Evolutionary conservation across 2,797 vertebrate genomes (phyloP), one percentile per base, ranked within the genome.

Genomic region (Paratrypauchen microcephalus): DNA sequence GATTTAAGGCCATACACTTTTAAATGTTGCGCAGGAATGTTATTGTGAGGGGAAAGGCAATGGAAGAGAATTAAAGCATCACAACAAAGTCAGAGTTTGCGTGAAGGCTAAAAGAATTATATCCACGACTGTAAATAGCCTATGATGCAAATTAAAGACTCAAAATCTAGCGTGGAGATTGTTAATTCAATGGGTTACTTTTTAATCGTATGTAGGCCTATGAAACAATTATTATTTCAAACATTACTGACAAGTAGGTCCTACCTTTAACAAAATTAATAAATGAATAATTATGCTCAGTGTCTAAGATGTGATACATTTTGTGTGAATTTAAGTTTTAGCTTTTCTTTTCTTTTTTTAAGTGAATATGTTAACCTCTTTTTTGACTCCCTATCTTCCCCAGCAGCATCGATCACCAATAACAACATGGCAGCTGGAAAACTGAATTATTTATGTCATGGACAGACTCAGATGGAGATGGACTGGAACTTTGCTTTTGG

Each of bases 1-100:
- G 45, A 47, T 66, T 72, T 62, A 68, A 74, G 26, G 64, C 48
- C 39, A 69, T 18, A 56, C 19, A 66, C 23, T 68, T 57, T 54
- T 4, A 60, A 23, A 62, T 50, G 60, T 15, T 8, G 26, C 66
- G 13, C 0, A 52, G 66, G 47, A 61, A 63, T 69, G 65, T 69
- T 68, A 56, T 1, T 71, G 64, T 52, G 36, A 52, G 19, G 19
- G 47, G 41, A 65, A 72, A 21, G 23, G 19, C 19, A 28, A 16
- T 58, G n/a, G 74, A 69, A 30, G 19, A 11, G 58, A 19, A 23
- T 11, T 12, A 60, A 60, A 60, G 57, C 56, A 64, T 62, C 28
- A 48, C 21, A 19, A 28, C 2, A 23, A 48, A 64, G 41, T 48
- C 41, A 26, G 36, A 60, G 56, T 19, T 18, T 28, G 56, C 18